Evolutionary conservation across 2,888 invertebrate species (phyloP), one percentile per base, ranked within the genome.

Genomic region (Cylindroiulus punctatus): DNA sequence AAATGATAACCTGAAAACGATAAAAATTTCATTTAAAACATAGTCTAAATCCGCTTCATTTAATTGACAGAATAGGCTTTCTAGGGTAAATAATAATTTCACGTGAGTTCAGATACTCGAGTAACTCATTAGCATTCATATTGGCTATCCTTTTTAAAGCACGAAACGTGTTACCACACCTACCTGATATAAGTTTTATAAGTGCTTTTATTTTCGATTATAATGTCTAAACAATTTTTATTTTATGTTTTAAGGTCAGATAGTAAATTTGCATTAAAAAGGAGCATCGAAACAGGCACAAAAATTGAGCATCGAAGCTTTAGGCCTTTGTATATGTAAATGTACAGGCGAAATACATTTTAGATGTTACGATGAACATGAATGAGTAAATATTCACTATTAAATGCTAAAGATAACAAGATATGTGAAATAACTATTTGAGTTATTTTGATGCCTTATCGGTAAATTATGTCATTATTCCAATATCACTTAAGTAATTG

Each of bases 211-310:
- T 76, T 30, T 26, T 30, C 12, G 76, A 30, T 30, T 76, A 1
- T 4, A 14, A 19, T 65, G 14, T 8, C 17, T 44, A 3, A 76
- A 76, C 30, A 76, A 30, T 76, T 26, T 3, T 14, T 17, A 30
- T 76, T 36, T 76, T 76, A 76, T 30, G 76, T 76, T 76, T 76
- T 76, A 76, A 76, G 76, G 76, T 76, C 76, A 76, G 76, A 76
- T 76, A 30, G 14, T 30, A 30, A 30, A 26, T 26, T 76, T 30
- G 17, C 10, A 76, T 76, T 76, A 26, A 65, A 76, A 76, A 76
- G 26, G 30, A 76, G 76, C 30, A 2, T 30, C 30, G 30, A 30
- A 76, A 76, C 3, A 30, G 76, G 76, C 17, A 30, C 76, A 12
- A n/a, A n/a, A n/a, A n/a, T n/a, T n/a, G n/a, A n/a, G n/a, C n/a